A percentile compares a stretch with the other conserved stretches of the same genome.
These are phyloP conservation scores for Hypotaenidia okinawae DNA, from an alignment of 2,797 vertebrate species.

Conservation along the genomic window DNA sequence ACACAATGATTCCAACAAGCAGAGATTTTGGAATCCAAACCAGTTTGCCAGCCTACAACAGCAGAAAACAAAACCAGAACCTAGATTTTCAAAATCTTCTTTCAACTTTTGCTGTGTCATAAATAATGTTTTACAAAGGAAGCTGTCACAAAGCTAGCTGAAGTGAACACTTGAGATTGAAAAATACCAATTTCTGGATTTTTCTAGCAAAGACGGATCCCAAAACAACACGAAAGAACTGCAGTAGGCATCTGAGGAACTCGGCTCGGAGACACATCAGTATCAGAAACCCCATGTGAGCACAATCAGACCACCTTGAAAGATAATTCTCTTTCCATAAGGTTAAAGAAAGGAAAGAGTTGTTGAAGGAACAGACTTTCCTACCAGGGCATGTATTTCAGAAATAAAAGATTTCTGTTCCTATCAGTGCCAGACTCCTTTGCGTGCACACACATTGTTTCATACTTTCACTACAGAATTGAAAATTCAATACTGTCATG, in stretches of 20 bases:
- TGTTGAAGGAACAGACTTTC: neutral
- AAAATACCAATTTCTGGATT: neutral
- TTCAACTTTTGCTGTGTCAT: neutral
- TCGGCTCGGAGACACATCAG: fast-evolving
- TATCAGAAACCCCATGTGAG: neutral
- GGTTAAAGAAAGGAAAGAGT: neutral
- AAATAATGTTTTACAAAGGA: neutral
- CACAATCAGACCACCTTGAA: neutral
- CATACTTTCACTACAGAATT: neutral
- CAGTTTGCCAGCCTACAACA: neutral
- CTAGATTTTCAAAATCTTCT: neutral
- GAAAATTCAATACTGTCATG: neutral
- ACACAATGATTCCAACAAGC: neutral
- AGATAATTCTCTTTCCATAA: neutral
- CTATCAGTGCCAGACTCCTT: neutral
- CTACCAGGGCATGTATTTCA: neutral
- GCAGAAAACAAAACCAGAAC: neutral
- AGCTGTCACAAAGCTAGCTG: neutral
- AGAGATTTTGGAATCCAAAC: neutral
- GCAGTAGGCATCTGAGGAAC: neutral
- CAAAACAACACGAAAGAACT: neutral
- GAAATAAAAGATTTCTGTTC: neutral
- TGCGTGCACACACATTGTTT: neutral
- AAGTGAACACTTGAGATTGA: neutral
- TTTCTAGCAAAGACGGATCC: neutral